Base-by-base conservation (phyloP, 2,888 invertebrate genomes). In the Drosophila falleni region DNA sequence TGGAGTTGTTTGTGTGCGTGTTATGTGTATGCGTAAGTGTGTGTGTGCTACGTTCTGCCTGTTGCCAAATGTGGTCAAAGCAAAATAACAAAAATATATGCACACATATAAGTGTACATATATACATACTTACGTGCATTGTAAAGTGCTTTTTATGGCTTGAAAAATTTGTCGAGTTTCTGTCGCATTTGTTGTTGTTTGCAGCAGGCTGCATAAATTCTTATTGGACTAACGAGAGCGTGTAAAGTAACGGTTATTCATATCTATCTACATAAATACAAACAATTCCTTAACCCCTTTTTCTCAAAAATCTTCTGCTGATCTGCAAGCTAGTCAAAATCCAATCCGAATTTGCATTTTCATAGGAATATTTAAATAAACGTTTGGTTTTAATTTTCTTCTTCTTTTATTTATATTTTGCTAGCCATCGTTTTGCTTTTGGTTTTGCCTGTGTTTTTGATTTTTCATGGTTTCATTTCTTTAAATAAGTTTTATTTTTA, bases 401-500 rank as follows among this genome's bases (percentile, higher is more conserved):
- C 39, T 66, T 62, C 37, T 63, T 61, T 82, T 78, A 86, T 88
- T 85, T 83, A 73, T 74, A 80, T 83, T 81, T 83, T 72, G 55
- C 62, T 76, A 72, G 73, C 80, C 80, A 81, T 68, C 84, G 75
- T 83, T 84, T 81, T 78, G 75, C 67, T 59, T 77, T 69, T 80
- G 75, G 73, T 81, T 81, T 81, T 78, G 75, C 67, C 63, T 76
- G 71, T 80, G 74, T 80, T 82, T 80, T 85, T 87, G 78, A 80
- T 78, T 79, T 89, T 91, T 91, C 91, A 91, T 91, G 91, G 91
- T 90, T 91, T 91, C 91, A 91, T 91, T 90, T 91, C 91, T 91
- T 91, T 90, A 91, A 91, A 91, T 91, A 91, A 88, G 81, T 84
- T 88, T 87, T 91, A 91, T 91, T 91, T 91, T 89, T 91, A 91